Base-by-base conservation (phyloP, 2,797 vertebrate species). In the Onychomys arenicola region DNA sequence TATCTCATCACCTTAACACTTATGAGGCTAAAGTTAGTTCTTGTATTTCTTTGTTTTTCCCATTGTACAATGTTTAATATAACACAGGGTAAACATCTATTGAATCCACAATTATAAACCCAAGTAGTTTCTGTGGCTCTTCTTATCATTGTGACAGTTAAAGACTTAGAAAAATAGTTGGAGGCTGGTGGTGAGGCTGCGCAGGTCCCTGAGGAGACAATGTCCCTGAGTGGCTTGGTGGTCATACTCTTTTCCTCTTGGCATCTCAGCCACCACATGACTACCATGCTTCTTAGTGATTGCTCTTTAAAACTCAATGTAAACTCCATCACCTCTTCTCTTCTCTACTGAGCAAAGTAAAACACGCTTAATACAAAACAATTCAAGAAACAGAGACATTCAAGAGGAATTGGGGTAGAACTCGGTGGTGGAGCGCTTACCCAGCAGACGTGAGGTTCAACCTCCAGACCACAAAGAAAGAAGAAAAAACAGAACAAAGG, bases 261-360 rank as follows among this genome's bases (percentile, higher is more conserved):
- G 25, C 9, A 13, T 43, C 43, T 88, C 63, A 34, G 27, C 3
- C n/a, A 37, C 59, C 88, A 37, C 23, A 4, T 23, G 75, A 43
- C 21, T 34, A 23, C 80, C 57, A 16, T 75, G 6, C 40, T 89
- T 76, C 52, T 46, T 61, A 80, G 84, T 40, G 23, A 2, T 25
- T 59, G 52, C 40, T 12, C 59, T 65, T 32, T 84, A 63, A 34
- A 71, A 17, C 16, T 69, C 29, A 37, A 87, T 57, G 21, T 57
- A 94, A 95, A 92, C 78, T n/a, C 19, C 21, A 90, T 46, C 40
- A 67, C 93, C 65, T 55, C 32, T 83, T 59, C 78, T 10, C 40
- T 52, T 84, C 37, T 61, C 81, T 63, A 27, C 1, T 29, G 14
- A 55, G 32, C 57, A 86, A 84, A 43, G 84, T 46, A 88, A 96